Conservation (phyloP, 2,113 vertebrate species). For the Cyanoramphus novaezelandiae region DNA sequence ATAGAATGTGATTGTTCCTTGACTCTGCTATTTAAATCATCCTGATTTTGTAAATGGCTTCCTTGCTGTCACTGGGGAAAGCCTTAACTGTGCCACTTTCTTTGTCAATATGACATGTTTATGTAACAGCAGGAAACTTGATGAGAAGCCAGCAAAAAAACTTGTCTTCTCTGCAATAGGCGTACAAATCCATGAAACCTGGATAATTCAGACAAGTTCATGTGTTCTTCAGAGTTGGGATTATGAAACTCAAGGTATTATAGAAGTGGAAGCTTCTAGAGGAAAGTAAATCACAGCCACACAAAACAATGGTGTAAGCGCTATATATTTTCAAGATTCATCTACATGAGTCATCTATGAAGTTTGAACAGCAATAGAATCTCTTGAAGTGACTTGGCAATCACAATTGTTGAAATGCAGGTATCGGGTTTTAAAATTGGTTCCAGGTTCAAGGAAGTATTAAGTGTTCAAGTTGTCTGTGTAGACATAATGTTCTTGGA, state of each 20-base stretch:
- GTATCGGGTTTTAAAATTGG: neutral
- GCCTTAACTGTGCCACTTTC: neutral
- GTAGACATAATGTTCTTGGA: neutral
- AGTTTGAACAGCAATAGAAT: neutral
- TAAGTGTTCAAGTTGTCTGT: neutral
- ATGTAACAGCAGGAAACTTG: neutral
- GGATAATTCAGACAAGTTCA: neutral
- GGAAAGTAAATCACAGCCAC: neutral
- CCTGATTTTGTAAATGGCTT: neutral
- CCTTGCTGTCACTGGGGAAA: neutral
- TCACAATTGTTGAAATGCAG: neutral
- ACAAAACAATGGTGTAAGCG: neutral
- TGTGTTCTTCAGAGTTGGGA: neutral
- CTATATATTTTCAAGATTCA: neutral
- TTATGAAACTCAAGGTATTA: neutral
- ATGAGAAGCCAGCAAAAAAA: neutral
- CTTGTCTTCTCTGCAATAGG: neutral
- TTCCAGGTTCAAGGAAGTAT: neutral
- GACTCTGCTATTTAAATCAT: neutral
- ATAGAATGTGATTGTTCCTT: neutral
- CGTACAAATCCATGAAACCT: neutral
- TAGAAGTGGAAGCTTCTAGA: neutral
- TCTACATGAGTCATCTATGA: neutral
- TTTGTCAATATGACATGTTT: neutral
- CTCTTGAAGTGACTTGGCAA: neutral